Conservation (phyloP, 1,140 invertebrate species). For the Halyomorpha halys region DNA sequence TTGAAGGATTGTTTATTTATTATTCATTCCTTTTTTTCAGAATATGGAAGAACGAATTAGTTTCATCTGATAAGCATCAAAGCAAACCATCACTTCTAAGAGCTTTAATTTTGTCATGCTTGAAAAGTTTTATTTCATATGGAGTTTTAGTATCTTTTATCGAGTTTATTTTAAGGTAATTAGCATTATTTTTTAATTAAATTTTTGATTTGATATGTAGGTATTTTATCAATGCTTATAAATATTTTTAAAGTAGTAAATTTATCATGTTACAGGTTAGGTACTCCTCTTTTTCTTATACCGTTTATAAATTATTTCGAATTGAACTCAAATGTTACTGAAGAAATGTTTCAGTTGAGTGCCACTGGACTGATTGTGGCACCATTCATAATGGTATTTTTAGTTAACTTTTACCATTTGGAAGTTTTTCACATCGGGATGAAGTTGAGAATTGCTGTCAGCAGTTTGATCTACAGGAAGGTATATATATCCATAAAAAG, state of each 20-base stretch:
- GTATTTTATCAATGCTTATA: neutral
- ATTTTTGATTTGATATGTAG: neutral
- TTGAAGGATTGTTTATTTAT: neutral
- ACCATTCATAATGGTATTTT: conserved; percentile 55
- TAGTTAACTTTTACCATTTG: conserved; percentile 71
- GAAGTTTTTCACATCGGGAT: conserved; percentile 61
- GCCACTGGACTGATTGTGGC: conserved; percentile 54
- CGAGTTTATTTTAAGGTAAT: conserved; percentile 39
- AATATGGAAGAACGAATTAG: conserved; percentile 31
- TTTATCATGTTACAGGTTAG: conserved; percentile 45
- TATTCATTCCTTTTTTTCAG: conserved; percentile 25
- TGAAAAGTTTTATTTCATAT: conserved; percentile 39
- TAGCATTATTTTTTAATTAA: neutral
- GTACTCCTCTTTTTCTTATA: conserved; percentile 60
- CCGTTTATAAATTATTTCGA: conserved; percentile 58
- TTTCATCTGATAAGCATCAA: conserved; percentile 33
- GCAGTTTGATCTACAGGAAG: conserved; percentile 73
- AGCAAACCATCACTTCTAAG: conserved; percentile 42
- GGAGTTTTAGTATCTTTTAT: conserved; percentile 41
- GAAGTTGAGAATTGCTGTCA: conserved; percentile 65
- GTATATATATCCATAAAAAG: conserved; percentile 36
- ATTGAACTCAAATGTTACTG: conserved; percentile 34
- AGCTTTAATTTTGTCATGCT: conserved; percentile 44
- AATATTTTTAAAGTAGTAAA: too few species aligned
- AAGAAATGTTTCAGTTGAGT: conserved; percentile 52